Conservation (phyloP, 2,113 vertebrate genomes). For the Corynorhinus townsendii region DNA sequence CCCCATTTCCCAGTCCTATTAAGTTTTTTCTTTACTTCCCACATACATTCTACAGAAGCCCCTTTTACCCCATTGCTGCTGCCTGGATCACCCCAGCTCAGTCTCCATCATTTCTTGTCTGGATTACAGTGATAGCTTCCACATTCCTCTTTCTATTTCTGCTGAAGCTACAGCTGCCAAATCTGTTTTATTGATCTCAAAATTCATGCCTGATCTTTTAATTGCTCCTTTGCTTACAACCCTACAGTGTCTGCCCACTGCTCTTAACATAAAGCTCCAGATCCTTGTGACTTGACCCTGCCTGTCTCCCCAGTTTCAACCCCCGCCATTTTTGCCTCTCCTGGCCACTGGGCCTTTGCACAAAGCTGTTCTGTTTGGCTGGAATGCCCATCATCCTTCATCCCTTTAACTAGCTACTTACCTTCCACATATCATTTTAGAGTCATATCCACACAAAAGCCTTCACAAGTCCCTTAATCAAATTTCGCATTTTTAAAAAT, state of each 20-base stretch:
- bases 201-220: neutral
- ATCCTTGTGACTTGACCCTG: neutral
- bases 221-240: neutral
- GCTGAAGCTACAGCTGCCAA: neutral
- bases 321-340: neutral
- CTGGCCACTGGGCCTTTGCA: neutral
- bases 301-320: neutral
- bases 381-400: neutral
- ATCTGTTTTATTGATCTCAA: neutral
- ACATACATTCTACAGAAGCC: neutral
- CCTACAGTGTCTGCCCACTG: neutral
- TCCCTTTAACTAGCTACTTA: neutral
- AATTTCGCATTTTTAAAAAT: neutral
- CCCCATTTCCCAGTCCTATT: neutral
- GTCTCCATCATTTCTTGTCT: neutral
- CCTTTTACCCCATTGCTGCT: neutral
- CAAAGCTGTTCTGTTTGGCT: neutral
- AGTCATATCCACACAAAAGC: neutral
- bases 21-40: neutral
- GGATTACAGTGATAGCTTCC: too few relatives aligned
- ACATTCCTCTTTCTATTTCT: neutral
- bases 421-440: neutral
- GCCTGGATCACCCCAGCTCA: neutral
- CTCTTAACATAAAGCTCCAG: neutral
- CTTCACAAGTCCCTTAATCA: neutral